Evolutionary conservation across 2,888 invertebrate genomes (phyloP).

Genomic region (Notodonta ziczac): DNA sequence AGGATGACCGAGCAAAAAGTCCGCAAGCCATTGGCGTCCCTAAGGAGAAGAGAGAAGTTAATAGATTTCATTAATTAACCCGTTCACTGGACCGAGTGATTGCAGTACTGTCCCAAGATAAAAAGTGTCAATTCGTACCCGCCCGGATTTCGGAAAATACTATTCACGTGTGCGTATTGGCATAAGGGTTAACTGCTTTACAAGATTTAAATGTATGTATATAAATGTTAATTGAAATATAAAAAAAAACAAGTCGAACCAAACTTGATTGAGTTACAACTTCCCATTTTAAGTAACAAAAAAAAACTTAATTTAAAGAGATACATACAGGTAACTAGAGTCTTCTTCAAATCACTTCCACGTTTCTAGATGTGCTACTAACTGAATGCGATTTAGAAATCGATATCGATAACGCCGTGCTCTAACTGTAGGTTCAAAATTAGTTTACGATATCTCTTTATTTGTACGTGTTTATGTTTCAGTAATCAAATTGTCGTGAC

Average conservation of each 20-base stretch:
- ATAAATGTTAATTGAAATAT: no score
- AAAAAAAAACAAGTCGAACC: no score
- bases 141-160: slow-evolving; percentile 52
- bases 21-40: slow-evolving; percentile 62
- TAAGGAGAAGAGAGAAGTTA: slow-evolving; percentile 75
- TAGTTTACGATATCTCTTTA: neutral
- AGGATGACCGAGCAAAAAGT: slow-evolving; percentile 69
- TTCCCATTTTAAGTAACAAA: neutral
- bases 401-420: neutral
- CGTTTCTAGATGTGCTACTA: neutral
- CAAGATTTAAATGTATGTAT: no score
- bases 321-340: no score
- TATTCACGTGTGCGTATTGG: neutral
- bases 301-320: no score
- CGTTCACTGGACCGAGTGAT: slow-evolving; percentile 82
- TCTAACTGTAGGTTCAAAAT: neutral
- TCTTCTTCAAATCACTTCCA: neutral
- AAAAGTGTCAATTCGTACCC: slow-evolving; percentile 74
- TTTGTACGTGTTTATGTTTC: no score
- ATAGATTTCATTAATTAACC: slow-evolving; percentile 85
- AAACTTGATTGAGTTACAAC: no score
- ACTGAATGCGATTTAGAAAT: neutral
- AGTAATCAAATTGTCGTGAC: neutral
- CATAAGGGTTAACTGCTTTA: no score
- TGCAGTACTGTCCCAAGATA: slow-evolving; percentile 73